Percentiles rank a stretch among this genome's conserved stretches.
These are phyloP conservation scores for Aeoliscus strigatus DNA, from an alignment of 2,797 vertebrate genomes.

Conservation along the genomic window DNA sequence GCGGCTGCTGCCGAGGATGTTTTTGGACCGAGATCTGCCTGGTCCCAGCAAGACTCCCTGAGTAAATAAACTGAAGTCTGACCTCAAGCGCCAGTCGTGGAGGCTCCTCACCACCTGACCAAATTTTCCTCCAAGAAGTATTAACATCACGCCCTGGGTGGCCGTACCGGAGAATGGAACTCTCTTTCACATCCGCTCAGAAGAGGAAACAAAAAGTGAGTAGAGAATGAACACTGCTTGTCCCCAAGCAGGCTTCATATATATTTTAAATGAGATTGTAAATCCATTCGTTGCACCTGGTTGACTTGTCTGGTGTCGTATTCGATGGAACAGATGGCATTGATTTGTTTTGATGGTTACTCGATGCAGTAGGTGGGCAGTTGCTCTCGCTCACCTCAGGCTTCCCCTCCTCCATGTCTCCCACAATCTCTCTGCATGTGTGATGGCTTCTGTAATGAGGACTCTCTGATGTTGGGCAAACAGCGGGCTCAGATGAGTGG, in stretches of 20 bases:
- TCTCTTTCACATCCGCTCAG: conserved; percentile 13
- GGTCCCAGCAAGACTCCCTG: conserved; percentile 27
- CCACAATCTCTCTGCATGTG: conserved; percentile 25
- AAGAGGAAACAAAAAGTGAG: conserved; percentile 26
- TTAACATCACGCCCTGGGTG: conserved; percentile 59
- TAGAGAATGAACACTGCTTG: no score
- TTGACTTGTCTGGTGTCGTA: no score
- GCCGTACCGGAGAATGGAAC: conserved; percentile 40
- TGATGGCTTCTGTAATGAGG: conserved; percentile 36
- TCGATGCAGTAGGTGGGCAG: conserved; percentile 9
- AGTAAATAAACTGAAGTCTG: conserved; percentile 72
- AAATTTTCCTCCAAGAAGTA: conserved; percentile 40
- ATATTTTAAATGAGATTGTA: conserved; percentile 6
- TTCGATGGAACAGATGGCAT: conserved; percentile 24
- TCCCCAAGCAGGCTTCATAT: no score
- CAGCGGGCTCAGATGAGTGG: conserved; percentile 26
- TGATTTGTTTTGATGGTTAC: conserved; percentile 30
- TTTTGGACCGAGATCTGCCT: conserved; percentile 60
- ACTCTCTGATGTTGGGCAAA: conserved; percentile 53
- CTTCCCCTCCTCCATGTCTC: background rate
- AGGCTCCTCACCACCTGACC: conserved; percentile 53
- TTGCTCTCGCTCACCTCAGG: conserved; percentile 7
- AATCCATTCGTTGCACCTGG: conserved; percentile 4
- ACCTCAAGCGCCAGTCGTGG: conserved; percentile 62
- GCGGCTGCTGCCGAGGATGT: conserved; percentile 51